A percentile compares a stretch with the other conserved stretches of the same genome.
These are phyloP conservation scores for Tokudaia muenninki DNA, from an alignment of 2,797 vertebrate genomes.

Conservation along the genomic window DNA sequence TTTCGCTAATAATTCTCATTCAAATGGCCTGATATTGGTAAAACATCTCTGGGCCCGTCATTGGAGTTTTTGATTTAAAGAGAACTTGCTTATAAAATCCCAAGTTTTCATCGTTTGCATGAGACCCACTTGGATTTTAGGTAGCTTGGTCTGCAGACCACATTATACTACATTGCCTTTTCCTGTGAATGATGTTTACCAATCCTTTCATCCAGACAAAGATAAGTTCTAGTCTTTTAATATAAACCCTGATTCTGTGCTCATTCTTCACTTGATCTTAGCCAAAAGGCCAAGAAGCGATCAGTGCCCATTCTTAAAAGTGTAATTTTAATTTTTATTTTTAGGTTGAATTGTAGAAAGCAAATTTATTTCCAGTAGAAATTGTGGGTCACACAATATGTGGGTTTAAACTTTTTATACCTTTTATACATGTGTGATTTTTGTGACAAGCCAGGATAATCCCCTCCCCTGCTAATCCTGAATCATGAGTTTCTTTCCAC, in stretches of 20 bases:
- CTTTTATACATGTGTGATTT: background rate
- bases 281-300: too few species aligned
- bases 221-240: conserved; percentile 7
- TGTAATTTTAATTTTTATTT: conserved; percentile 34
- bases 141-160: background rate
- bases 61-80: background rate
- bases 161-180: background rate
- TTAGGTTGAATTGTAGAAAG: conserved; percentile 40
- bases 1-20: background rate
- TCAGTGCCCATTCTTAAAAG: background rate
- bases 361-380: conserved; percentile 15
- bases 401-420: conserved; percentile 41
- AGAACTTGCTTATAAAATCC: background rate
- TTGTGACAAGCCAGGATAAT: conserved; percentile 21
- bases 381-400: background rate
- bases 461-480: background rate
- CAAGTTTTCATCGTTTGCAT: background rate
- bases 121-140: background rate
- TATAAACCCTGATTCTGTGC: background rate
- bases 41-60: background rate
- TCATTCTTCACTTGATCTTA: background rate
- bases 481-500: conserved; percentile 35
- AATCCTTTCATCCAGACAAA: background rate
- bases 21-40: background rate
- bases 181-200: background rate